These are phyloP conservation scores for Tamias sibiricus DNA, from an alignment of 2,113 vertebrate genomes.

Conservation along the genomic window DNA sequence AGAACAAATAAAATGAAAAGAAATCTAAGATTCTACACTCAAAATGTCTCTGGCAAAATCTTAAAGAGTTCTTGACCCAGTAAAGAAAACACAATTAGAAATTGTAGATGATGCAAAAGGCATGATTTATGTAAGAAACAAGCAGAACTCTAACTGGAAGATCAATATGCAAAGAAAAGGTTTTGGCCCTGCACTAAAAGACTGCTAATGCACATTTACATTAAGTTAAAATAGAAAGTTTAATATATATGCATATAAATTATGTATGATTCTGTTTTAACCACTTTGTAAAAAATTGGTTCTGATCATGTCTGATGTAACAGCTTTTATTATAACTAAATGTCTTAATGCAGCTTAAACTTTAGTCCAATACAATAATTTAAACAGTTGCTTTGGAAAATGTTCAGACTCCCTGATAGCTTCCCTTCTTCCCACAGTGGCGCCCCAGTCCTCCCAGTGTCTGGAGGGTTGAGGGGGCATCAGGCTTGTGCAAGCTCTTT, in stretches of 20 bases:
- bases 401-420: not conserved
- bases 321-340: constrained; percentile 48
- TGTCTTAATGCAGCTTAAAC: constrained; percentile 15
- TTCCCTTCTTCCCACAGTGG: not conserved
- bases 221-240: constrained; percentile 56
- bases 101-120: not conserved
- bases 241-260: not conserved
- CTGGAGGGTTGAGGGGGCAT: too few species aligned
- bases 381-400: constrained; percentile 8
- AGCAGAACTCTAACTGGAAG: constrained; percentile 28
- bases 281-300: constrained; percentile 9
- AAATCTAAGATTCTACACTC: not conserved
- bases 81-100: constrained; percentile 45
- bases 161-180: not conserved
- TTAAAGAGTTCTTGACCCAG: not conserved
- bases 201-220: constrained; percentile 36
- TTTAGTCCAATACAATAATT: not conserved
- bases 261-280: constrained; percentile 59
- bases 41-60: constrained; percentile 29
- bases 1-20: not conserved
- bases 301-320: constrained; percentile 38
- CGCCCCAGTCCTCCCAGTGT: not conserved
- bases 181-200: not conserved
- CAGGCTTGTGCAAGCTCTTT: not conserved
- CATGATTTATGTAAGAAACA: constrained; percentile 6